Base-by-base conservation (phyloP, 1,140 invertebrate species). In the Melitaea cinxia region DNA sequence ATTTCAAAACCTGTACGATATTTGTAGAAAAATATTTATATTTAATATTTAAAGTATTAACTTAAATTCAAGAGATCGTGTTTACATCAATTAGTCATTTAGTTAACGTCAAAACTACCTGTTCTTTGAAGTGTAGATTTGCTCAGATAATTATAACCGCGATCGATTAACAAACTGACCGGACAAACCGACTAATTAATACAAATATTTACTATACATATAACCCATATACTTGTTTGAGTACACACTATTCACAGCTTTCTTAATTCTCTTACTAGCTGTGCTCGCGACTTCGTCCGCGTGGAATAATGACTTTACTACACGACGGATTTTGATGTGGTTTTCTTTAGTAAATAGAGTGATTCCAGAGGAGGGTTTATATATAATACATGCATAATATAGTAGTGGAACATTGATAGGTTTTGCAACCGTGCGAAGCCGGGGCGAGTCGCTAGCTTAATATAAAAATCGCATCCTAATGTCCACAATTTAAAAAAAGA, bases 151-250 rank as follows among this genome's bases (percentile, higher is more conserved):
- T 47, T 47, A 23, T 47, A 47, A 47, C 42, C 21, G 42, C 17
- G 19, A 19, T 30, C 50, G 30, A 53, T 53, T 28, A 53, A 53
- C 50, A 53, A 53, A 53, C 50, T 53, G 33, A 53, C 33, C 33
- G 26, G 26, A 53, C 50, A 53, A 53, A 53, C 26, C 50, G 50
- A 28, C 33, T 53, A 53, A 53, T 28, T n/a, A 14, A 10, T 4
- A 19, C 42, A 47, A 47, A 47, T 47, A 47, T 47, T 47, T 47
- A 47, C 4, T 47, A 47, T 47, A 47, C 19, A 47, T 21, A 47
- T 21, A 23, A 12, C 42, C 10, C 10, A 19, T 10, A 53, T 33
- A 28, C 30, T 33, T 33, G 23, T 28, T 28, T 53, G 33, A 33
- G 6, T 30, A 53, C 24, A 28, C 17, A 17, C 17, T 28, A 17